A percentile compares a stretch with the other conserved stretches of the same genome.
phyloP scores from a whole-genome alignment of 2,113 vertebrate genomes.

The Phylloscopus trochiloides region DNA sequence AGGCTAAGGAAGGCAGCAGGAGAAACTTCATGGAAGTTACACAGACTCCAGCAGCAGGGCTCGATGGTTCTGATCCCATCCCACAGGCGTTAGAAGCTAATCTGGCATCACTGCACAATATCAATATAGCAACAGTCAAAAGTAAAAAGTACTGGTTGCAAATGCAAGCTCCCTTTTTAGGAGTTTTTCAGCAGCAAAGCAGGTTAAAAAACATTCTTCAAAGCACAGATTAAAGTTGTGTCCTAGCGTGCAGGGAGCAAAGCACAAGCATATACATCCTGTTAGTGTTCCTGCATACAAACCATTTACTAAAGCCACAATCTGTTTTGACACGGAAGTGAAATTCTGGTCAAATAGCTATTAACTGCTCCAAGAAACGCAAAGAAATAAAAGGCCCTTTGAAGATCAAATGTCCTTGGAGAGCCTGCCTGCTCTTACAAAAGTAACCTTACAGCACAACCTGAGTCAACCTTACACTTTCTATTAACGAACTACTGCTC shows the following conservation, averaged over 20 bases:
- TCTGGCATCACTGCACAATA: not conserved
- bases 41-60: not conserved
- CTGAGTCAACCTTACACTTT: not conserved
- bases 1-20: not conserved
- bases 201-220: slow-evolving; percentile 31
- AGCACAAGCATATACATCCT: slow-evolving; percentile 46
- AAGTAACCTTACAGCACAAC: not conserved
- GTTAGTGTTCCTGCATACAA: slow-evolving; percentile 39
- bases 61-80: not conserved
- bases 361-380: slow-evolving; percentile 30
- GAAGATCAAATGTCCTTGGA: slow-evolving; percentile 4
- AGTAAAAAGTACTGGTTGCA: not conserved
- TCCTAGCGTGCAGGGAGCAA: not conserved
- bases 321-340: slow-evolving; percentile 56
- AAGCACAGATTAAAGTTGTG: slow-evolving; percentile 20
- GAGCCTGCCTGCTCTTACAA: not conserved
- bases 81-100: fast-evolving
- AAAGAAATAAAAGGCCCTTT: slow-evolving; percentile 21
- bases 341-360: slow-evolving; percentile 29
- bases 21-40: not conserved
- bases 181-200: not conserved
- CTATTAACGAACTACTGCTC: not conserved
- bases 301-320: slow-evolving; percentile 51
- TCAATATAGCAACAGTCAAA: not conserved
- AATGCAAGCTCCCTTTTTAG: not conserved